Conservation (phyloP, 1,140 invertebrate genomes). For the Cotesia vestalis region DNA sequence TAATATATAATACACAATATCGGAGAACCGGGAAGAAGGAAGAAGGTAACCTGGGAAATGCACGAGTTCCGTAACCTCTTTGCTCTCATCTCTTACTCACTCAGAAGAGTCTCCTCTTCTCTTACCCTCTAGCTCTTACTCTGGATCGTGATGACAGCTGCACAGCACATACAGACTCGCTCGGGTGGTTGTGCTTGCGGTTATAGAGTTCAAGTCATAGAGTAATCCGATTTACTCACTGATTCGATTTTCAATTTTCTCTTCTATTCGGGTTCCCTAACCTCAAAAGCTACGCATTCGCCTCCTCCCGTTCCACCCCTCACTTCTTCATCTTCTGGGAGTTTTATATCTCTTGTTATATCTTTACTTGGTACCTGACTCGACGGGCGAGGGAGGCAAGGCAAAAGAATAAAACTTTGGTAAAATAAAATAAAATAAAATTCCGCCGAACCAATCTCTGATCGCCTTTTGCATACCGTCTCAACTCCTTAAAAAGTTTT, state of each 20-base stretch:
- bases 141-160: background rate
- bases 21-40: too few relatives aligned
- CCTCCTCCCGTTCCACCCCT: slow-evolving; percentile 32
- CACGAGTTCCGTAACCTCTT: too few relatives aligned
- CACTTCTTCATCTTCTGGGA: background rate
- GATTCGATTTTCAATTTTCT: slow-evolving; percentile 61
- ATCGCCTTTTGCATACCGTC: slow-evolving; percentile 16
- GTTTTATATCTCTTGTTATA: background rate
- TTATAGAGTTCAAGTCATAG: slow-evolving; percentile 48
- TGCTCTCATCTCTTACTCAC: too few relatives aligned
- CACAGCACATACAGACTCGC: slow-evolving; percentile 13
- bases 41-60: too few relatives aligned
- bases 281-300: slow-evolving; percentile 48
- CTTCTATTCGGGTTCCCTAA: slow-evolving; percentile 49
- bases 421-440: background rate
- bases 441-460: slow-evolving; percentile 15
- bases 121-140: background rate
- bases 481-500: background rate
- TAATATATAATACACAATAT: too few relatives aligned
- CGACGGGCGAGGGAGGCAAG: background rate
- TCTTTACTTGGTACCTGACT: background rate
- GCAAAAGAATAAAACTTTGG: slow-evolving; percentile 22
- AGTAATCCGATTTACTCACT: slow-evolving; percentile 57
- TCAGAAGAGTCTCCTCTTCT: too few relatives aligned
- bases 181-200: slow-evolving; percentile 43